A percentile compares a stretch with the other conserved stretches of the same genome.
Evolutionary conservation across 1,140 invertebrate genomes (phyloP).

Genomic region (Orchestia grillus): DNA sequence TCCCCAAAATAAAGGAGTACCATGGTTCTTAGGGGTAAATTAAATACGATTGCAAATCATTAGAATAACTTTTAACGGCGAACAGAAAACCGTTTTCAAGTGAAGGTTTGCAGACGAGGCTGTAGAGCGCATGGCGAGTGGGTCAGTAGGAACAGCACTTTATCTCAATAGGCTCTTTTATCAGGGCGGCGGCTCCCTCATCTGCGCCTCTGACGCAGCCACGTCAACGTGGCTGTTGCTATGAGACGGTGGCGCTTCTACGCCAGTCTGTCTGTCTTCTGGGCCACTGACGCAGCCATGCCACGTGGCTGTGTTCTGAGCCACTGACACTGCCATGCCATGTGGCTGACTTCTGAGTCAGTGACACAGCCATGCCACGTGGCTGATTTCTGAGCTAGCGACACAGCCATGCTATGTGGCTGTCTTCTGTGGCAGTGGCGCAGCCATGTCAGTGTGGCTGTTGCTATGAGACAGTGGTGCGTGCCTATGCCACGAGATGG

Average conservation of each 20-base stretch:
- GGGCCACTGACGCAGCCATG: too few relatives aligned
- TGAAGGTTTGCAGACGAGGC: background rate
- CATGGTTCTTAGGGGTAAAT: background rate
- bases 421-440: background rate
- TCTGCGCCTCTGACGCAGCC: background rate
- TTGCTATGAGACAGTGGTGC: background rate
- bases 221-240: background rate
- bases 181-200: background rate
- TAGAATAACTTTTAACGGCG: background rate
- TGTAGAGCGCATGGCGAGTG: background rate
- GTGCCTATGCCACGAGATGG: background rate
- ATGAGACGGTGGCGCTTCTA: background rate
- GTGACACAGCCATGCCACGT: too few relatives aligned
- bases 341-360: too few relatives aligned
- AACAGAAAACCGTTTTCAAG: background rate
- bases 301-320: too few relatives aligned
- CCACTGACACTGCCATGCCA: too few relatives aligned
- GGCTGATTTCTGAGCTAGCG: too few relatives aligned
- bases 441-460: background rate
- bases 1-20: background rate
- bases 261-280: too few relatives aligned
- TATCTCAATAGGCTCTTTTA: background rate
- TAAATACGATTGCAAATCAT: background rate
- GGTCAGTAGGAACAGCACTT: background rate
- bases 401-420: too few relatives aligned